Conservation (phyloP, 2,888 invertebrate genomes). For the Eulithis prunata region DNA sequence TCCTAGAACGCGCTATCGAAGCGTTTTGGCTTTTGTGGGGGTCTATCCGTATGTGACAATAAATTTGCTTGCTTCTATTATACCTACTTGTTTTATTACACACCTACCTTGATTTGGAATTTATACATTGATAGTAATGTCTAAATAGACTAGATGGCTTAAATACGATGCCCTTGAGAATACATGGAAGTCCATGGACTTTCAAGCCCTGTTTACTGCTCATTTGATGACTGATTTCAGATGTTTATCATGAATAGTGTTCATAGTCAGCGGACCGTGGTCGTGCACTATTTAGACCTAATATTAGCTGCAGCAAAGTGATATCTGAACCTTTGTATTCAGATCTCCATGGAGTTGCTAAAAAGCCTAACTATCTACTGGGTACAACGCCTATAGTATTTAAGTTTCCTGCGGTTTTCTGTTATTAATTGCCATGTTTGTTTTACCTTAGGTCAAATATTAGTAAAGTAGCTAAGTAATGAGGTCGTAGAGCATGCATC, state of each 20-base stretch:
- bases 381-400: too few species aligned
- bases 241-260: slow-evolving; percentile 36
- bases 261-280: slow-evolving; percentile 31
- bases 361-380: background rate
- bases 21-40: too few species aligned
- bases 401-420: too few species aligned
- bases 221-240: slow-evolving; percentile 36
- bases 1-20: too few species aligned
- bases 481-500: too few species aligned
- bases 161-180: slow-evolving; percentile 19
- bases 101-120: too few species aligned
- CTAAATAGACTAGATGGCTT: background rate
- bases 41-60: too few species aligned
- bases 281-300: slow-evolving; percentile 17
- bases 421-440: too few species aligned
- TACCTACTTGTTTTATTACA: too few species aligned
- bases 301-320: background rate
- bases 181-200: slow-evolving; percentile 9
- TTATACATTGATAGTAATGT: background rate
- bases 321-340: background rate
- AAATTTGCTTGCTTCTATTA: too few species aligned
- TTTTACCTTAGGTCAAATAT: too few species aligned
- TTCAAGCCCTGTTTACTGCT: slow-evolving; percentile 25
- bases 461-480: too few species aligned
- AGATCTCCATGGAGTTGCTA: background rate